phyloP scores from a whole-genome alignment of 1,140 invertebrate genomes.

The Drosophila asahinai region DNA sequence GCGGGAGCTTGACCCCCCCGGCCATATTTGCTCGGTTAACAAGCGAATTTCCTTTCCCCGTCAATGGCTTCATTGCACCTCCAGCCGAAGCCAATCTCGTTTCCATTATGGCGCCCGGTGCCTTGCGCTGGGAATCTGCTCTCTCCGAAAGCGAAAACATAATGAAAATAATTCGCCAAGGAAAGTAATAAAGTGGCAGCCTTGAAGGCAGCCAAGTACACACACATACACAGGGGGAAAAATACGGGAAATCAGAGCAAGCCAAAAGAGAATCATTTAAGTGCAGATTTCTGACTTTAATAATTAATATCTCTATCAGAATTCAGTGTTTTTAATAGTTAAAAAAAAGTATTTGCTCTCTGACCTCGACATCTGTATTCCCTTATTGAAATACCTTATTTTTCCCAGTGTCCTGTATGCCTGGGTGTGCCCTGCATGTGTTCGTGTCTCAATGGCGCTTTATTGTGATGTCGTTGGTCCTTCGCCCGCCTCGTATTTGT shows the following conservation, averaged over 20 bases:
- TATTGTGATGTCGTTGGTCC: conserved; percentile 56
- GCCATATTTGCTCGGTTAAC: conserved; percentile 18
- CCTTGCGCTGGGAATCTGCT: conserved; percentile 17
- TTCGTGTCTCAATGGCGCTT: conserved; percentile 63
- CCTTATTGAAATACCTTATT: background rate
- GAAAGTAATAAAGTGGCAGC: conserved; percentile 62
- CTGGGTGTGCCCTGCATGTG: conserved; percentile 23
- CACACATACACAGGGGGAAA: conserved; percentile 10
- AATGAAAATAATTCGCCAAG: conserved; percentile 70
- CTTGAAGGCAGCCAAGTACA: conserved; percentile 41
- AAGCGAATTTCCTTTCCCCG: conserved; percentile 32
- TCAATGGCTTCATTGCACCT: conserved; percentile 21
- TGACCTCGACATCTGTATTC: too few relatives aligned
- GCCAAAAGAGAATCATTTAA: background rate
- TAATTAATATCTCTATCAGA: too few relatives aligned
- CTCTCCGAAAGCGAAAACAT: conserved; percentile 29
- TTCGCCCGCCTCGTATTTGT: conserved; percentile 49
- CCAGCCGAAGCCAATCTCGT: conserved; percentile 41
- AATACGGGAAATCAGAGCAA: background rate
- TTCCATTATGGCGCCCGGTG: conserved; percentile 47
- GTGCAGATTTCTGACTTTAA: background rate
- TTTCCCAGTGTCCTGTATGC: conserved; percentile 21
- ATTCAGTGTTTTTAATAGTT: too few relatives aligned
- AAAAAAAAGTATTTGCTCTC: too few relatives aligned
- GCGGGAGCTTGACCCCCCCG: background rate